Evolutionary conservation across 2,113 vertebrate genomes (phyloP), one percentile per base, ranked within the genome.

Genomic region (Centropus bengalensis): DNA sequence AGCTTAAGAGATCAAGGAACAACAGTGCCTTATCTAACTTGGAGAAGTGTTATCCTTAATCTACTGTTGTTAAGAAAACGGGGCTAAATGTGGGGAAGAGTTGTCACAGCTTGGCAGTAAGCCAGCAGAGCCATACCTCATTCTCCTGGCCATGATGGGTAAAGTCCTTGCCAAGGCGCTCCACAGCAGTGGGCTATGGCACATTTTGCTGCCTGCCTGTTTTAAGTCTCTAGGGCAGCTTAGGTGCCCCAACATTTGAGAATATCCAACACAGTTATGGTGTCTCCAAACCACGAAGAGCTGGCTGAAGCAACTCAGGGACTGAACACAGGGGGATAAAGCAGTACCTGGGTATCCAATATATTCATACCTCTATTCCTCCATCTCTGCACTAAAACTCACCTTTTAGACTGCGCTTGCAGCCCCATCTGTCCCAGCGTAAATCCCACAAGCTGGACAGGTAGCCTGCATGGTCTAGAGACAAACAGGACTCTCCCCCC

Each of bases 181-280:
- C 22, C 45, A 51, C 44, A 86, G 49, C 56, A 75, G 55, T 5
- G 4, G 11, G 7, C 49, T 86, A 52, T 1, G 1, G 36, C 14
- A 12, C 21, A 8, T 68, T 63, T 77, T 84, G 19, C 22, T 76
- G 52, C 36, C 47, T 3, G 2, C 26, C 38, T 40, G 27, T 44
- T 27, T 79, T 44, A 71, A 24, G 33, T 76, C 49, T 54, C 11
- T 1, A 44, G 63, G 32, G 42, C 10, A 86, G 28, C 20, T 64
- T 2, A 2, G 14, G n/a, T n/a, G 16, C n/a, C 47, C 15, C 8
- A 3, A 1, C 7, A 28, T 24, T 49, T 49, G 6, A n/a, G 63
- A 23, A 74, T 27, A 22, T 44, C 18, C 6, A 26, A 60, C n/a
- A 32, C 23, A 9, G 8, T 47, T n/a, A 15, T 2, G 6, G 32